These are phyloP conservation scores for Erebia epiphron DNA, from an alignment of 2,888 invertebrate species.

Conservation along the genomic window DNA sequence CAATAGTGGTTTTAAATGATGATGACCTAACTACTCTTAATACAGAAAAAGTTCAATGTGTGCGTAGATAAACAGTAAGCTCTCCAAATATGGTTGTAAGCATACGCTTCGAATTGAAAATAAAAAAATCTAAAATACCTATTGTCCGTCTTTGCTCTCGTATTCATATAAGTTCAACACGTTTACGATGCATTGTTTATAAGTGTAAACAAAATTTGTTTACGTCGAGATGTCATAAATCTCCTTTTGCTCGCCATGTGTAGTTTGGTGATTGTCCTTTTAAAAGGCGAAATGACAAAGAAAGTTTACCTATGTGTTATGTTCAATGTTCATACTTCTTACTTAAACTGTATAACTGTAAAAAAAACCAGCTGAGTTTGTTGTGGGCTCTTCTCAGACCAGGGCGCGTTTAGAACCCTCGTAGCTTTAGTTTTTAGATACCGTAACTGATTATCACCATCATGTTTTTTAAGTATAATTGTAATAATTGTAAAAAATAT, in stretches of 20 bases:
- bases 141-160: constrained; percentile 16
- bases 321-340: not conserved
- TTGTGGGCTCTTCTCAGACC: no score
- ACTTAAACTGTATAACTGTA: no score
- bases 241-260: not conserved
- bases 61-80: not conserved
- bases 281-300: not conserved
- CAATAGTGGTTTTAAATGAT: no score
- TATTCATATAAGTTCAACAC: not conserved
- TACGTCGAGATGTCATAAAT: constrained; percentile 21
- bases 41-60: not conserved
- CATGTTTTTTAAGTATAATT: no score
- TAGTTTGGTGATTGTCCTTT: not conserved
- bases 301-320: not conserved
- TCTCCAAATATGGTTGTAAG: constrained; percentile 4
- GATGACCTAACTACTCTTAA: not conserved
- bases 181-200: constrained; percentile 29
- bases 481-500: no score
- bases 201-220: constrained; percentile 16
- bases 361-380: no score
- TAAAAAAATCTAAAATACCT: not conserved
- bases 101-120: not conserved
- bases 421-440: no score
- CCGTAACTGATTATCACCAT: no score
- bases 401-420: no score